These are phyloP conservation scores for Aptenodytes patagonicus DNA, from an alignment of 2,113 vertebrate genomes.

Conservation along the genomic window DNA sequence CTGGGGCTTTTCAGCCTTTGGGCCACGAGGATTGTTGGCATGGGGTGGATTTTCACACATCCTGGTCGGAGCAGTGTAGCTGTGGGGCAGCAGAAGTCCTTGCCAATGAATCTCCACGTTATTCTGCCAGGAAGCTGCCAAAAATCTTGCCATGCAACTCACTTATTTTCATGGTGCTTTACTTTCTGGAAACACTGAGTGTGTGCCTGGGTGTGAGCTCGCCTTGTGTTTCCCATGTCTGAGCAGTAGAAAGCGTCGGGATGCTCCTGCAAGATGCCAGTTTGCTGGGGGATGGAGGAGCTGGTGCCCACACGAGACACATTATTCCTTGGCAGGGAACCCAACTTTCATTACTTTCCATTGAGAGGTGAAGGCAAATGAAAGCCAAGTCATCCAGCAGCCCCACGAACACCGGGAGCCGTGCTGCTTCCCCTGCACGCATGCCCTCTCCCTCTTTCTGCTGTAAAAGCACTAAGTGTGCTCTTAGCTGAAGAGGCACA, in stretches of 20 bases:
- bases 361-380: not conserved
- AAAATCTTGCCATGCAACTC: not conserved
- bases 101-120: accelerated
- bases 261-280: not conserved
- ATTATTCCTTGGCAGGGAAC: not conserved
- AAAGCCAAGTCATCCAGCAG: not conserved
- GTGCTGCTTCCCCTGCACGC: accelerated
- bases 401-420: accelerated
- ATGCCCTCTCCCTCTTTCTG: not conserved
- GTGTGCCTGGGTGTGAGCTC: not conserved
- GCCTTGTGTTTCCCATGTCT: not conserved
- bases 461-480: not conserved
- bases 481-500: not conserved
- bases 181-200: not conserved
- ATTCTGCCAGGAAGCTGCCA: not conserved
- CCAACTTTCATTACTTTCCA: not conserved
- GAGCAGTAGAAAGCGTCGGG: not conserved
- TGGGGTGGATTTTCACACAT: not conserved
- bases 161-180: not conserved
- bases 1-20: not conserved
- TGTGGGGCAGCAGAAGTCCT: not conserved
- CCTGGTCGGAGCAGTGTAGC: accelerated
- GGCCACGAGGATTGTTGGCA: not conserved
- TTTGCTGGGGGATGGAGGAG: not conserved
- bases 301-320: not conserved